Conservation (phyloP, 2,797 vertebrate species). For the Rallus crepitans region DNA sequence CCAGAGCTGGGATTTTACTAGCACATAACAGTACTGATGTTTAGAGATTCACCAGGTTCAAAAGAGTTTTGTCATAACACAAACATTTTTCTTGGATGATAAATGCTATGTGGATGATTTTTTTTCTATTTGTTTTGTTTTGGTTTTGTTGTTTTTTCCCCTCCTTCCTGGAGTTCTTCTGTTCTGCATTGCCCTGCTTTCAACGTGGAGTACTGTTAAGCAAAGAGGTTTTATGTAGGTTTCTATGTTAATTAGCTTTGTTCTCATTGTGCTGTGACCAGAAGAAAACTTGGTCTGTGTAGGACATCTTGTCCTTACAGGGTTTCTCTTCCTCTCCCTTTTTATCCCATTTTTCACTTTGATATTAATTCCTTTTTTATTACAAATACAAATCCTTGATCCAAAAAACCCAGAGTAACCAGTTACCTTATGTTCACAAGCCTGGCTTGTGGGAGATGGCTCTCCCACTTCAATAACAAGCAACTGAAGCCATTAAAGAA, state of each 20-base stretch:
- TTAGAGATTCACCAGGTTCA: background rate
- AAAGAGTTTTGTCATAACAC: background rate
- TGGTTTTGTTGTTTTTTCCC: background rate
- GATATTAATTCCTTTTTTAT: conserved; percentile 10
- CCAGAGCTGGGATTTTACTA: background rate
- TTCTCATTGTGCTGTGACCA: background rate
- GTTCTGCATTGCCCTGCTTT: background rate
- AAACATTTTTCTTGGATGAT: conserved; percentile 1
- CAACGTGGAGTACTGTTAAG: background rate
- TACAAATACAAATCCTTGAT: background rate
- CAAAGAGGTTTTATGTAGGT: background rate
- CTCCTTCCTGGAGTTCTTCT: background rate
- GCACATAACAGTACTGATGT: background rate
- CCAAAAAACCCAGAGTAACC: background rate
- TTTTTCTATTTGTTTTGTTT: background rate
- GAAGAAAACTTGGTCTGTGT: background rate
- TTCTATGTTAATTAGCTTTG: background rate
- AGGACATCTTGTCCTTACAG: background rate
- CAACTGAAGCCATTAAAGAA: background rate
- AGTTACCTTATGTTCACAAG: background rate
- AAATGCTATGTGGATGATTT: background rate
- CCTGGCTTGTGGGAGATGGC: background rate
- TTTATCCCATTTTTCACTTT: background rate
- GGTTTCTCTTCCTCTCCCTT: background rate
- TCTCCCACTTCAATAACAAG: background rate